Base-by-base conservation (phyloP, 1,140 invertebrate species). In the Lordiphosa clarofinis region DNA sequence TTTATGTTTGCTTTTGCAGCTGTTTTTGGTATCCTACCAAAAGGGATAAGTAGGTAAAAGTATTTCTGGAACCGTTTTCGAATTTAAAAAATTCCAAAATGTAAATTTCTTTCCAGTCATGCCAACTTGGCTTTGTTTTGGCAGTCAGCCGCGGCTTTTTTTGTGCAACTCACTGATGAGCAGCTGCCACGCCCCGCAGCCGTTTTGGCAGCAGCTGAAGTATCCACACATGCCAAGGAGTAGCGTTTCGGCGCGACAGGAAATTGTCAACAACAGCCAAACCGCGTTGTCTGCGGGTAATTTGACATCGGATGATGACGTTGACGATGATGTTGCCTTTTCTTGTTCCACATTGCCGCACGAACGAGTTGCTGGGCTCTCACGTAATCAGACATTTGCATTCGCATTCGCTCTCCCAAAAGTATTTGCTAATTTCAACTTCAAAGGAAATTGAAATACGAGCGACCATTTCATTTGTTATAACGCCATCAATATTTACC, bases 401-500 rank as follows among this genome's bases (percentile, higher is more conserved):
- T 64, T 21, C 36, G 24, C 44, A n/a, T n/a, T n/a, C n/a, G n/a
- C n/a, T n/a, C 12, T 28, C 24, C 9, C 48, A 10, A 49, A 15
- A 46, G 7, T 28, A 38, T 47, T 54, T 53, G 43, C 61, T 76
- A 67, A 76, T 76, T 76, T 73, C 36, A 56, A 68, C 62, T 61
- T 82, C 42, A 53, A 61, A 65, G 64, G 40, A 78, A 68, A 70
- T 79, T 68, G 56, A 82, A 82, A 47, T 58, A 42, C 50, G 2
- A 44, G 13, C 11, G 9, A 31, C 13, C 31, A 3, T 12, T 31
- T 46, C 12, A 11, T 46, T 84, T 84, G 78, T 55, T 56, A 56
- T 63, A 65, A 73, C 71, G 56, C 42, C 55, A 73, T 73, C 78
- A 84, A 84, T 79, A 79, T 82, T 81, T 68, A 56, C 76, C 64